Conservation (phyloP, 1,140 invertebrate genomes). For the Drosophila melanica region DNA sequence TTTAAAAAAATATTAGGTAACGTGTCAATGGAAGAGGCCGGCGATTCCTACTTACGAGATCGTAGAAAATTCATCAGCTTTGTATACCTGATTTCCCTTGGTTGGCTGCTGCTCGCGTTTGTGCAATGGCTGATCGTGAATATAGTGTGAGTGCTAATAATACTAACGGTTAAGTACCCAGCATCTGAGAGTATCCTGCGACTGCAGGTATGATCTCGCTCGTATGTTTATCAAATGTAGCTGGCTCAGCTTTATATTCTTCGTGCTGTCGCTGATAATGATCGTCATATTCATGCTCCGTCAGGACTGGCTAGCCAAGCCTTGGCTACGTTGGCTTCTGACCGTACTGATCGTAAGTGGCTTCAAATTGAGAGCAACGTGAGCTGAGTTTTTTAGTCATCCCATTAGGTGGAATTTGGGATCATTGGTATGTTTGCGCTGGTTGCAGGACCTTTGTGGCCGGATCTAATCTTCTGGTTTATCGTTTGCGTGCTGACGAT, state of each 20-base stretch:
- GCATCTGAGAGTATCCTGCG: too few species aligned
- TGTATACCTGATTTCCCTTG: constrained; percentile 43
- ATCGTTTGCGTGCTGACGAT: constrained; percentile 41
- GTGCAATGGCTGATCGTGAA: constrained; percentile 45
- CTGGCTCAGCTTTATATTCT: constrained; percentile 49
- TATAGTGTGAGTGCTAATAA: constrained; percentile 44
- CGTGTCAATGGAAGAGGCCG: constrained; percentile 42
- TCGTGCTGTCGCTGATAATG: constrained; percentile 37
- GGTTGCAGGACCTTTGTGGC: constrained; percentile 20
- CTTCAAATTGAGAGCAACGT: neutral
- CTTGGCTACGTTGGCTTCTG: constrained; percentile 45
- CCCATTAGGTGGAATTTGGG: constrained; percentile 51
- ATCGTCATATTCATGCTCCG: constrained; percentile 51
- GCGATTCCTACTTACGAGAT: constrained; percentile 27
- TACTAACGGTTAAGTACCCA: too few species aligned
- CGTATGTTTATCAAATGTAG: neutral
- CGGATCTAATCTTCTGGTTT: constrained; percentile 54
- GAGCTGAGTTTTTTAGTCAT: too few species aligned
- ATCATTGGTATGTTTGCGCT: constrained; percentile 53
- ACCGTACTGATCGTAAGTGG: constrained; percentile 53
- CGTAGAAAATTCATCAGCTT: constrained; percentile 49
- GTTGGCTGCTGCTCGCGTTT: constrained; percentile 51
- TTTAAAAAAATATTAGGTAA: neutral
- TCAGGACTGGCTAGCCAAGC: constrained; percentile 37
- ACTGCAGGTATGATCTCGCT: neutral